Conservation (phyloP, 2,113 vertebrate species). For the Phrynosoma platyrhinos region DNA sequence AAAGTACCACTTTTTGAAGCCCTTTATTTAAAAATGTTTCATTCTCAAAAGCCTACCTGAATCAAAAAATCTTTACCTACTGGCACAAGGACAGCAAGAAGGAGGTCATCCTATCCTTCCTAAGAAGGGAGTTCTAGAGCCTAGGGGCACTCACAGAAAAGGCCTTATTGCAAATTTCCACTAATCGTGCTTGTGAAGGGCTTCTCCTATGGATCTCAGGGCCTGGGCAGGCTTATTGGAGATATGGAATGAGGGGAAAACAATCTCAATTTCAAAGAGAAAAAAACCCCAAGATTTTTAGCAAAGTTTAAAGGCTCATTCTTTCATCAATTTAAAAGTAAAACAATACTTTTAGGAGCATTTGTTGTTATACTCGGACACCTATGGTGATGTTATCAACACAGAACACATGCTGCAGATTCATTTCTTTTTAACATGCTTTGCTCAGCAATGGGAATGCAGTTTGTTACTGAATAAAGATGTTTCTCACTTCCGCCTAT, state of each 20-base stretch:
- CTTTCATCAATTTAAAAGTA: background rate
- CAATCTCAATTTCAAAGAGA: background rate
- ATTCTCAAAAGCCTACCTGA: too few species aligned
- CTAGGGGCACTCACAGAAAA: too few species aligned
- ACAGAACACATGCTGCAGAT: background rate
- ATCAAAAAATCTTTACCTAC: too few species aligned
- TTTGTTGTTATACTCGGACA: background rate
- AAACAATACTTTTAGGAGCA: background rate
- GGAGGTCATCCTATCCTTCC: too few species aligned
- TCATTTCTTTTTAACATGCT: constrained; percentile 21
- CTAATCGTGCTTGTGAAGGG: too few species aligned
- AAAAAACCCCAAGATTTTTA: background rate
- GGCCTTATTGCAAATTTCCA: too few species aligned
- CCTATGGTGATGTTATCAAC: background rate
- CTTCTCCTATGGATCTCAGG: too few species aligned
- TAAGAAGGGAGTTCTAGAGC: too few species aligned
- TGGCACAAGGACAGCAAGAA: too few species aligned
- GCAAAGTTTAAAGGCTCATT: background rate
- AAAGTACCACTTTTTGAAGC: too few species aligned
- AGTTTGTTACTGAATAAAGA: background rate
- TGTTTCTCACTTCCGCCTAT: background rate
- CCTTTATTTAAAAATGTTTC: too few species aligned
- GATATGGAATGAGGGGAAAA: background rate
- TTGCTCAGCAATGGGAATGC: background rate
- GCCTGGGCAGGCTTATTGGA: too few species aligned